phyloP scores from a whole-genome alignment of 2,797 vertebrate species.

The Falco biarmicus region DNA sequence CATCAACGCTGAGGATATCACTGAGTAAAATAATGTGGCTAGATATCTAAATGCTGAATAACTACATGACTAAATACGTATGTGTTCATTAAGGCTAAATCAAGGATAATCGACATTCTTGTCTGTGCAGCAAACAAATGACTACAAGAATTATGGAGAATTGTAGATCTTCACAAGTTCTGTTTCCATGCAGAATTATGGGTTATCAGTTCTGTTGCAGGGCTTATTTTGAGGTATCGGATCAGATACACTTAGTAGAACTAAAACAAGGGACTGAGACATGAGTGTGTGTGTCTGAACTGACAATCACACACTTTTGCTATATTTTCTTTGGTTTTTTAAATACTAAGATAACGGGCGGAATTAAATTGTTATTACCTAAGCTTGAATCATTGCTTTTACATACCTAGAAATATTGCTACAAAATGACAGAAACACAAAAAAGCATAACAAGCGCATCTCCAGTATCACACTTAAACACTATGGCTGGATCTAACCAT shows the following conservation, averaged over 20 bases:
- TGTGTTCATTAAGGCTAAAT: constrained; percentile 22
- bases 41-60: constrained; percentile 25
- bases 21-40: constrained; percentile 28
- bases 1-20: background rate
- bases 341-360: background rate
- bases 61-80: constrained; percentile 12
- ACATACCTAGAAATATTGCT: background rate
- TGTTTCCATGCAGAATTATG: background rate
- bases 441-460: background rate
- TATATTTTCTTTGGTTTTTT: background rate
- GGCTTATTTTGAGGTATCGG: background rate
- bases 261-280: background rate
- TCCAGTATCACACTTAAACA: background rate
- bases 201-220: background rate
- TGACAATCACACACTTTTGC: background rate
- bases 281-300: background rate
- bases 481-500: background rate
- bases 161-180: background rate
- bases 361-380: background rate
- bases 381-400: background rate
- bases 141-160: background rate
- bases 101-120: constrained; percentile 10
- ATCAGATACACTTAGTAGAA: background rate
- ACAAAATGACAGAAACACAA: background rate
- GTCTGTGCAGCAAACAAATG: background rate